Evolutionary conservation across 2,113 vertebrate genomes (phyloP), one percentile per base, ranked within the genome.

Genomic region (Mionectes macconnelli): DNA sequence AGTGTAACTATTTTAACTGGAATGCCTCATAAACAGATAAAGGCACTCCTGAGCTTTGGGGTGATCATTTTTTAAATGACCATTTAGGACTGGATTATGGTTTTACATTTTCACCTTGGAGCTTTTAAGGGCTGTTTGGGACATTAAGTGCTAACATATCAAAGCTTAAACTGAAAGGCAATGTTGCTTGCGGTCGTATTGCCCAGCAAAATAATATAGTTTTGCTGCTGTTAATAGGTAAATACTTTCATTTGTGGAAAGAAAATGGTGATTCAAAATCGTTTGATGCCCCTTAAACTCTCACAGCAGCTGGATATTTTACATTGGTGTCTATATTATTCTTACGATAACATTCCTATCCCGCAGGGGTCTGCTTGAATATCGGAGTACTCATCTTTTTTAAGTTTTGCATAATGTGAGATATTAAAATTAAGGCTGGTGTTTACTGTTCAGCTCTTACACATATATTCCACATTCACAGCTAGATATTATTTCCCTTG

Each of bases 21-120:
- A 97, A 98, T 96, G 97, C 82, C 95, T 98, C 97, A 97, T 96
- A 98, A 96, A 95, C 93, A 84, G 23, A 97, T 96, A 96, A 94
- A 94, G 80, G 81, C 89, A 97, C 97, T 96, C 52, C 8, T 88
- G 95, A 93, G 96, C 93, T 97, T 94, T 94, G 91, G 90, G 84
- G 84, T 94, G 93, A 96, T 98, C 89, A 87, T 97, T 97, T 97
- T 90, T 97, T 91, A 98, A 98, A 98, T 97, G 97, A 96, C 96
- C 97, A 93, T 95, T 93, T 91, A 81, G 15, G 56, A 84, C 78
- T 87, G 95, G 93, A 96, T 98, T 97, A 97, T 90, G 67, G 39
- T 93, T 98, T 98, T 97, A 97, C 96, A 97, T 98, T 98, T 97
- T 96, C 97, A 98, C 97, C 97, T 98, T 95, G 87, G 78, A 97